Base-by-base conservation (phyloP, 2,797 vertebrate species). In the Acipenser transmontanus region DNA sequence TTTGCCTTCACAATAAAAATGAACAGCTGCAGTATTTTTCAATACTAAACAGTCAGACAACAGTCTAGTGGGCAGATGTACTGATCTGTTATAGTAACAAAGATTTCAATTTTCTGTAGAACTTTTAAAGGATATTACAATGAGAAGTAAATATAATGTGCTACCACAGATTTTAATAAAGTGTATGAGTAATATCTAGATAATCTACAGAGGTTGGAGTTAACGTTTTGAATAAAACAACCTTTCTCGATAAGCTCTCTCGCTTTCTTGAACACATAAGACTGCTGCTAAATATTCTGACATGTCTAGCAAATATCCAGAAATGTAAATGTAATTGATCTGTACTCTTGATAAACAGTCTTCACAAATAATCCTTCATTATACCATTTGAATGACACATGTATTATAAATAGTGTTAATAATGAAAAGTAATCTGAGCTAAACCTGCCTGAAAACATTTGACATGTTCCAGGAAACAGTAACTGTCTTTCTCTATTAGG, bases 341-440 rank as follows among this genome's bases (percentile, higher is more conserved):
- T 50, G n/a, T n/a, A n/a, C n/a, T n/a, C n/a, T n/a, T n/a, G n/a
- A n/a, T n/a, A 80, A 76, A 54, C n/a, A n/a, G n/a, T n/a, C n/a
- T n/a, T 66, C 20, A 20, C 20, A 20, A 2, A 1, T 20, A 20
- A 20, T 20, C 11, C 11, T 73, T 67, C 20, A 72, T 66, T 72
- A 66, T 66, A 66, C 71, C 73, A 62, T 67, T 86, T 88, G 84
- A 81, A 77, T 74, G 73, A 71, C 66, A 50, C 63, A 75, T 83
- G 71, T 64, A 54, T 87, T 89, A 89, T 86, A 86, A 82, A 68
- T 84, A 84, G 83, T 84, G 20, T 2, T 20, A 20, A 20, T 20
- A 78, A n/a, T 81, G 71, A 77, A 74, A 72, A 59, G 49, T 66
- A 72, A 79, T 82, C 75, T 12, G 76, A 77, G 70, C 81, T 63